A percentile compares a stretch with the other conserved stretches of the same genome.
Conservation (phyloP, 2,113 vertebrate species). For the Cettia cetti region DNA sequence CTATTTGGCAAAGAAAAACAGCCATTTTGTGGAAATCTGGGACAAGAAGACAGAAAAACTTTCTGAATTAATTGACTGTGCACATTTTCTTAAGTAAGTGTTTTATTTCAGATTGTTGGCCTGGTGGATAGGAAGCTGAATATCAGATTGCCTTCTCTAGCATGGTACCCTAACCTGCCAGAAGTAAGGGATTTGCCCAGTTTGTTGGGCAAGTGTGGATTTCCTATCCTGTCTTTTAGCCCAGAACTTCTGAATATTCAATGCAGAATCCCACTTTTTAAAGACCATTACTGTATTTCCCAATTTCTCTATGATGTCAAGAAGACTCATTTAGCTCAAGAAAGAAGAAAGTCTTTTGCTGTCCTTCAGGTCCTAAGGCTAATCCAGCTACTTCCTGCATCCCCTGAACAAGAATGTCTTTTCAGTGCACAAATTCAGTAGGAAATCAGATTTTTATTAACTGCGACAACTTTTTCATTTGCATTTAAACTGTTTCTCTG, state of each 20-base stretch:
- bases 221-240: neutral
- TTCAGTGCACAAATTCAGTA: neutral
- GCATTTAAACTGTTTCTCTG: neutral
- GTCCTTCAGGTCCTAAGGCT: neutral
- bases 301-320: neutral
- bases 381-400: neutral
- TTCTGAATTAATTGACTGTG: conserved; percentile 86
- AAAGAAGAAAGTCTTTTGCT: neutral
- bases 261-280: neutral
- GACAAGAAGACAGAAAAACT: conserved; percentile 89
- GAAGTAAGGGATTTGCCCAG: neutral
- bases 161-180: neutral
- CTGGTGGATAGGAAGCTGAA: neutral
- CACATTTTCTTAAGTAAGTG: conserved; percentile 83
- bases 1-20: conserved; percentile 88
- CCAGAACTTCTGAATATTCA: neutral
- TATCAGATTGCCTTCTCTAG: neutral
- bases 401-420: neutral
- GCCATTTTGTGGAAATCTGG: conserved; percentile 89
- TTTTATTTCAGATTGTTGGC: neutral
- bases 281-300: neutral
- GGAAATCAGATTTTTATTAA: neutral
- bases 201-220: neutral
- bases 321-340: neutral
- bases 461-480: neutral